Conservation (phyloP, 2,797 vertebrate species). For the Gambusia yucatana region DNA sequence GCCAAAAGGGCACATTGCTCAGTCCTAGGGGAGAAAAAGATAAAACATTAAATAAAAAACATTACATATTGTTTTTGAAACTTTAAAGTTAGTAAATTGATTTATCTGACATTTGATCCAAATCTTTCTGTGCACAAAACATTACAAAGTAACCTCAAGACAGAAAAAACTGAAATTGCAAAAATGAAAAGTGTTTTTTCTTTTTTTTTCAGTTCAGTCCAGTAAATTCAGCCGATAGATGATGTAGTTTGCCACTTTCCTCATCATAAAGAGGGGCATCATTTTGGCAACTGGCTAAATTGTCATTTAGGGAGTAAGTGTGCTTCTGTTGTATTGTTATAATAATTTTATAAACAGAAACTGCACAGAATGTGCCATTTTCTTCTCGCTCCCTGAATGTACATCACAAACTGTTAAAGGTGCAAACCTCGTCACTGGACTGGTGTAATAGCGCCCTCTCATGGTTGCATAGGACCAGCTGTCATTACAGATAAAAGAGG, state of each 20-base stretch:
- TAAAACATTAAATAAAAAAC: slow-evolving; percentile 11
- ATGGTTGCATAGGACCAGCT: slow-evolving; percentile 31
- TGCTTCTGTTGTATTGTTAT: slow-evolving; percentile 29
- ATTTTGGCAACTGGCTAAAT: slow-evolving; percentile 34
- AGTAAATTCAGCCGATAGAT: slow-evolving; percentile 26
- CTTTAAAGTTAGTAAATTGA: neutral
- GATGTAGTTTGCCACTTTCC: slow-evolving; percentile 32
- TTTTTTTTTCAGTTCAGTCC: neutral
- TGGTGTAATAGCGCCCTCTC: slow-evolving; percentile 55
- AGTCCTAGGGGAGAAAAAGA: slow-evolving; percentile 39
- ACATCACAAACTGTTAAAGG: slow-evolving; percentile 55
- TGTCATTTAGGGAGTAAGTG: slow-evolving; percentile 58
- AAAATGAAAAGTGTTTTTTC: neutral
- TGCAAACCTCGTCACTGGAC: slow-evolving; percentile 48
- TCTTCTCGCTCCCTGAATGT: slow-evolving; percentile 67
- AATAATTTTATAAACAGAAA: slow-evolving; percentile 25
- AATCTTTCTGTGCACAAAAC: neutral
- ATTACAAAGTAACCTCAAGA: neutral
- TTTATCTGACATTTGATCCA: neutral
- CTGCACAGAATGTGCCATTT: slow-evolving; percentile 59
- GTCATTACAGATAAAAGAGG: slow-evolving; percentile 23
- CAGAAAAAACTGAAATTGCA: neutral
- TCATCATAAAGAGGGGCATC: slow-evolving; percentile 44
- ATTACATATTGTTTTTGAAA: neutral
- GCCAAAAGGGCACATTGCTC: slow-evolving; percentile 61